These are phyloP conservation scores for Zoroaster sp. DNA, from an alignment of 53 echinoderm and acorn worm species.

Conservation along the genomic window DNA sequence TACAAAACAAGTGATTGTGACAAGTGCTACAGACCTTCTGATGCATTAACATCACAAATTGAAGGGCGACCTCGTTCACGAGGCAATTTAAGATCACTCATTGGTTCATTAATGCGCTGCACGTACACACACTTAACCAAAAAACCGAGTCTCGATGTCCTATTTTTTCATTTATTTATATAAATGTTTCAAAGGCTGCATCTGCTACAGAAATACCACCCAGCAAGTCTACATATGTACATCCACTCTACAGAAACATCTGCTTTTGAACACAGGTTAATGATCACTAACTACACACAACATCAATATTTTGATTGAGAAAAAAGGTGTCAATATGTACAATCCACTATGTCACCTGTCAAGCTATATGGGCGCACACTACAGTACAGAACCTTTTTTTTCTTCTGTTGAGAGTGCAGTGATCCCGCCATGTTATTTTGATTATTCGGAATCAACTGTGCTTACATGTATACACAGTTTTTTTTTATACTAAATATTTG, in stretches of 20 bases:
- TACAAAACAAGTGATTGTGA: too few relatives aligned
- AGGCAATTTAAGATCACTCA: neutral
- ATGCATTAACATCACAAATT: too few relatives aligned
- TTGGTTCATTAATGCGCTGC: too few relatives aligned
- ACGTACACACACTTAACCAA: neutral
- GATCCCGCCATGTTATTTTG: neutral
- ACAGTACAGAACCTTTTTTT: neutral
- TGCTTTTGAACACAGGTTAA: conserved; percentile 6
- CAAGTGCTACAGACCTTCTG: too few relatives aligned
- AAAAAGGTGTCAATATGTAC: neutral
- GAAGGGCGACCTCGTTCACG: too few relatives aligned
- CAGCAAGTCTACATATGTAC: neutral
- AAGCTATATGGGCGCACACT: neutral
- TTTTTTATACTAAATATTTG: neutral
- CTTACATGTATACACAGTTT: neutral
- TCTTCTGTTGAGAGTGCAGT: neutral
- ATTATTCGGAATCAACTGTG: neutral
- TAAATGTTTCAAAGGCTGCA: neutral
- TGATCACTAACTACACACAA: neutral
- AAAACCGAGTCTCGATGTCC: neutral
- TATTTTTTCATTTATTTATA: neutral
- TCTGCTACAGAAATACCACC: neutral
- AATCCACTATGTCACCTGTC: conserved; percentile 1
- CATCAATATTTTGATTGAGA: conserved; percentile 30
- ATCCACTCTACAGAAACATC: neutral